These are phyloP conservation scores for Cromileptes altivelis DNA, from an alignment of 2,113 vertebrate genomes.

Conservation along the genomic window DNA sequence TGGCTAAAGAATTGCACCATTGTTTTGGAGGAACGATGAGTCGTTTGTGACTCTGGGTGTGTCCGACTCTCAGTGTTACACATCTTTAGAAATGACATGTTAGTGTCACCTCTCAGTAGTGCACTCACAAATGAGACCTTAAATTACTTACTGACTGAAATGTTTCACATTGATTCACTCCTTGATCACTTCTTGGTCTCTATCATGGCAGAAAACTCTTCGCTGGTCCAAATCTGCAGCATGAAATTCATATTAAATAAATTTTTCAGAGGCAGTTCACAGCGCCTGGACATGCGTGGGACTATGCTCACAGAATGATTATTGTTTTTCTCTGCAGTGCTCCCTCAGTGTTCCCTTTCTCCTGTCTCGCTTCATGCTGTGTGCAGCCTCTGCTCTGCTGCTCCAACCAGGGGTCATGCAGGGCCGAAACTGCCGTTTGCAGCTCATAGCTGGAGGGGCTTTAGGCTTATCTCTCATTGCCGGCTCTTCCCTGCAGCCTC, in stretches of 20 bases:
- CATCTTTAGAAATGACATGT: background rate
- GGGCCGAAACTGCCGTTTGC: constrained; percentile 18
- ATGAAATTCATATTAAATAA: background rate
- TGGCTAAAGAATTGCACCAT: constrained; percentile 15
- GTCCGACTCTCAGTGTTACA: constrained; percentile 1
- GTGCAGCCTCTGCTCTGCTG: constrained; percentile 21
- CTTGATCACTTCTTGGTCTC: background rate
- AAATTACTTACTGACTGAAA: background rate
- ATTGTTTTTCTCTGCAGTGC: constrained; percentile 42
- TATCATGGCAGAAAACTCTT: too few relatives aligned
- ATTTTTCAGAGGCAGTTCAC: background rate
- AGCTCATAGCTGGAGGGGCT: constrained; percentile 46
- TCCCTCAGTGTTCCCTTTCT: background rate
- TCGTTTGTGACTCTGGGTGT: constrained; percentile 4
- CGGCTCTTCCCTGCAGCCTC: constrained; percentile 25
- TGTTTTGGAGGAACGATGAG: constrained; percentile 26
- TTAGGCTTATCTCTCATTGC: constrained; percentile 43
- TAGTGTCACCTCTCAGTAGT: too few relatives aligned
- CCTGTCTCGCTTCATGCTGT: constrained; percentile 2
- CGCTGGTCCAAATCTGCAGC: background rate
- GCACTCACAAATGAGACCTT: background rate
- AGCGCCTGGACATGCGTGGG: constrained; percentile 41
- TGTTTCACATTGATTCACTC: background rate
- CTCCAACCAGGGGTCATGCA: constrained; percentile 22
- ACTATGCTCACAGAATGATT: background rate